Percentiles rank a stretch among this genome's conserved stretches.
Evolutionary conservation across 2,797 vertebrate genomes (phyloP).

Genomic region (Cossypha polioptera): DNA sequence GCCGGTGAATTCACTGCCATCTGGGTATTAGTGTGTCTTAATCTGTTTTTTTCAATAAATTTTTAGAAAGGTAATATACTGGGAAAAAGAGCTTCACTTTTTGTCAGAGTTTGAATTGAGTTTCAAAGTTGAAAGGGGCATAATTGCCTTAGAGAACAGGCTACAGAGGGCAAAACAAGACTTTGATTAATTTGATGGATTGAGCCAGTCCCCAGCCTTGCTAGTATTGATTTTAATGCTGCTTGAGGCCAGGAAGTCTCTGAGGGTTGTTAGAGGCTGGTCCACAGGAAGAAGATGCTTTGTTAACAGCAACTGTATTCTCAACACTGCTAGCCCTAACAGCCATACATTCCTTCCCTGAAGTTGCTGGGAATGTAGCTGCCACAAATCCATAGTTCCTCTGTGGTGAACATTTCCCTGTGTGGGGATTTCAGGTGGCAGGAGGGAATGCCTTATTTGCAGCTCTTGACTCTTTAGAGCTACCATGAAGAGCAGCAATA

Average conservation of each 20-base stretch:
- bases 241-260: background rate
- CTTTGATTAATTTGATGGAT: background rate
- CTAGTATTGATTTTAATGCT: background rate
- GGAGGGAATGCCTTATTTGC: background rate
- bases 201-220: background rate
- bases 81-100: background rate
- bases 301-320: background rate
- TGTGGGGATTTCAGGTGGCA: background rate
- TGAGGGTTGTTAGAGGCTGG: background rate
- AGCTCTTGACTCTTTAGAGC: background rate
- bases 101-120: background rate
- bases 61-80: background rate
- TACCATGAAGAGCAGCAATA: background rate
- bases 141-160: background rate
- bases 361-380: background rate
- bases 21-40: background rate
- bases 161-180: background rate
- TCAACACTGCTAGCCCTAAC: background rate
- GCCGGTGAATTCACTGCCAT: background rate
- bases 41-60: background rate
- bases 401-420: background rate
- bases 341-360: background rate
- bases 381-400: background rate
- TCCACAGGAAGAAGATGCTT: background rate
- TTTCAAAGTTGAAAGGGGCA: background rate